These are phyloP conservation scores for Temnopleurus reevesii DNA, from an alignment of 53 echinoderm and acorn worm genomes.

Conservation along the genomic window DNA sequence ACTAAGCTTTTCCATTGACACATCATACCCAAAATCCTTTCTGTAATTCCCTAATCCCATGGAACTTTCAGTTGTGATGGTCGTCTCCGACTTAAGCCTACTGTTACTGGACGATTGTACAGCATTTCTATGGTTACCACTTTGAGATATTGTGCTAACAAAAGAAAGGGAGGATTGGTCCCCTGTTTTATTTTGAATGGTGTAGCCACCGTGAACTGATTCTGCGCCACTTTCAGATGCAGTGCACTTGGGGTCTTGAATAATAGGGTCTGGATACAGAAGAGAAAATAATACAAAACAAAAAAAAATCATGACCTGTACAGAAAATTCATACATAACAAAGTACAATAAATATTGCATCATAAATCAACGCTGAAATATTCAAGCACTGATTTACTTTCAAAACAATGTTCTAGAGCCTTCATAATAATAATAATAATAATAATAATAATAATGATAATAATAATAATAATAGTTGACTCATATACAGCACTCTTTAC, in stretches of 20 bases:
- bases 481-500: too few relatives aligned
- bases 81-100: background rate
- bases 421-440: too few relatives aligned
- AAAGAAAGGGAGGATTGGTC: background rate
- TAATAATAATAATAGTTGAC: too few relatives aligned
- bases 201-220: constrained; percentile 45
- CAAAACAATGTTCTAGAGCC: too few relatives aligned
- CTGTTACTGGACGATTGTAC: constrained; percentile 23
- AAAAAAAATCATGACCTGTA: background rate
- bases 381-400: too few relatives aligned
- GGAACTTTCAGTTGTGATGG: background rate
- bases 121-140: background rate
- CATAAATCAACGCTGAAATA: too few relatives aligned
- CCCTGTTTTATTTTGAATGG: background rate
- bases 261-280: constrained; percentile 17
- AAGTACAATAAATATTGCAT: too few relatives aligned
- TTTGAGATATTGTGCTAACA: background rate
- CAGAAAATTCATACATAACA: background rate
- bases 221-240: constrained; percentile 58
- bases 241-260: constrained; percentile 29
- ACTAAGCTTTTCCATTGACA: background rate
- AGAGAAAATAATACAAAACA: constrained; percentile 21
- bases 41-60: background rate
- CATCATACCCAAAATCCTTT: background rate
- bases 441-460: too few relatives aligned